These are phyloP conservation scores for Regulus satrapa DNA, from an alignment of 2,113 vertebrate species.

Conservation along the genomic window DNA sequence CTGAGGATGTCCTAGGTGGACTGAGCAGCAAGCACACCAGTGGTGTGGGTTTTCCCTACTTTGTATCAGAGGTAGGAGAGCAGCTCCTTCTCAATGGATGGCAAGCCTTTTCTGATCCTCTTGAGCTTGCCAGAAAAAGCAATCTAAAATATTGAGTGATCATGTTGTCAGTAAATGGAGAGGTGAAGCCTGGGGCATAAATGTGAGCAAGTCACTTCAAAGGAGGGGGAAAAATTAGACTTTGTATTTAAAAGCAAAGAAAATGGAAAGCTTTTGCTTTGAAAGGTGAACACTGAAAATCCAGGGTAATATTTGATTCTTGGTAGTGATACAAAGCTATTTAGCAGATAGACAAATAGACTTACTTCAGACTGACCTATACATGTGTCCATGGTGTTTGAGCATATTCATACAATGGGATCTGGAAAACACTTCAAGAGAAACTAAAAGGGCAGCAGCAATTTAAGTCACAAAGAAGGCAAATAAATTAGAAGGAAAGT, in stretches of 20 bases:
- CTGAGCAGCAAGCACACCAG: neutral
- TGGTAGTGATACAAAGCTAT: neutral
- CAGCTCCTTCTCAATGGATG: neutral
- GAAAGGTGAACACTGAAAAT: neutral
- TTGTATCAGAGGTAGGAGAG: neutral
- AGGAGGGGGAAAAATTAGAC: neutral
- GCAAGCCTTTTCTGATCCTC: neutral
- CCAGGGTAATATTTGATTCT: neutral
- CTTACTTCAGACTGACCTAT: neutral
- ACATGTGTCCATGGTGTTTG: neutral
- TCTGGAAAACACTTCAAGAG: neutral
- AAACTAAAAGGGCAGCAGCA: neutral
- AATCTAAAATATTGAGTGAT: neutral
- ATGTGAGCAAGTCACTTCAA: rapidly evolving
- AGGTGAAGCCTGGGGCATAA: neutral
- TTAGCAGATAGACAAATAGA: neutral
- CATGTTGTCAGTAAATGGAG: neutral
- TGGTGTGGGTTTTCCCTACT: neutral
- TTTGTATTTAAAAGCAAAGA: neutral
- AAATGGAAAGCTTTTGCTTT: neutral
- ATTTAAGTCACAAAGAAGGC: neutral
- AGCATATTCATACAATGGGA: neutral
- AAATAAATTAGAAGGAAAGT: neutral
- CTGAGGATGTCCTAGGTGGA: neutral
- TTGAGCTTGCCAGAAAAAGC: neutral